Base-by-base conservation (phyloP, 2,797 vertebrate genomes). In the Dryobates pubescens region DNA sequence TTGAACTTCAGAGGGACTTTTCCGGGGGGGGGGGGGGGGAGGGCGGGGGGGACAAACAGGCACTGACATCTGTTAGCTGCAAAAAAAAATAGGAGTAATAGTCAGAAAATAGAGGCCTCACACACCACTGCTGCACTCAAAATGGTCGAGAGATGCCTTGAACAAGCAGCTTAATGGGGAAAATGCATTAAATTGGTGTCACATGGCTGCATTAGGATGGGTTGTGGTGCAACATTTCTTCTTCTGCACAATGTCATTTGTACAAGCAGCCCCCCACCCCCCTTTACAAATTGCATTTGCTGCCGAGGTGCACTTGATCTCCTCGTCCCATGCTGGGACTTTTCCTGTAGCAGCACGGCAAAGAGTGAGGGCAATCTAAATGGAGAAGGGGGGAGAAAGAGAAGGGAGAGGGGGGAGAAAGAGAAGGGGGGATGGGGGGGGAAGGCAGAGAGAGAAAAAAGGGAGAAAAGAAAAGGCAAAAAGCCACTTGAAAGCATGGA, bases 161-260 rank as follows among this genome's bases (percentile, higher is more conserved):
- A 96, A 95, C 96, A 95, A 95, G 94, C 81, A 92, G 91, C 92
- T 95, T 96, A 96, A 96, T 96, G 94, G 91, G 91, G 86, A 95
- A 96, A 96, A 94, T 82, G 88, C 94, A 93, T 95, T 94, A 94
- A 96, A 96, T 95, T 82, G 92, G 91, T 96, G 96, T 96, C 96
- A 96, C 92, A 82, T 91, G 95, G 92, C 77, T 94, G 87, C 92
- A 95, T 96, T 96, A 96, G 92, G 9, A 91, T 1, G 22, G 22
- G 89, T 30, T 92, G 92, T 95, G 94, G 93, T 92, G 94, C 96
- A 96, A 95, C 94, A 92, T 71, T 92, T 71, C 85, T 89, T 84
- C 36, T 89, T 29, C 62, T 59, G 92, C 87, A 75, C 92, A 59
- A 74, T 91, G 91, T 89, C 90, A 91, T 93, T 96, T 92, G 89